These are phyloP conservation scores for Neofelis nebulosa DNA, from an alignment of 2,113 vertebrate species.

Conservation along the genomic window DNA sequence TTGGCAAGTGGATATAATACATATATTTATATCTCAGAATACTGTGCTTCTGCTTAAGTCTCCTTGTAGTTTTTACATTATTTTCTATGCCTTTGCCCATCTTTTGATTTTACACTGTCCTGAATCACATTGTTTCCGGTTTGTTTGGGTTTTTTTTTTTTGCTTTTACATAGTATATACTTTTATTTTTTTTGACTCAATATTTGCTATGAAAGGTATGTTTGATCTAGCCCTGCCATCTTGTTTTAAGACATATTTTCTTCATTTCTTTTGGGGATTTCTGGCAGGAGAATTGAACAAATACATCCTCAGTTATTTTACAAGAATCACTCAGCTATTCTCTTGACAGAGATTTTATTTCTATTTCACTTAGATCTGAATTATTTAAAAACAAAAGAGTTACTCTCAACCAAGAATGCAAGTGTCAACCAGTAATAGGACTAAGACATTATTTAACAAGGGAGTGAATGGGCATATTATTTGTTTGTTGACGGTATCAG, in stretches of 20 bases:
- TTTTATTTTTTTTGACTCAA: slow-evolving; percentile 18
- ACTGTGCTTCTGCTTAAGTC: background rate
- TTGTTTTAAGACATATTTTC: background rate
- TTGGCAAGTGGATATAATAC: background rate
- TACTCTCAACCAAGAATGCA: background rate
- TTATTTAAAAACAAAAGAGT: slow-evolving; percentile 30
- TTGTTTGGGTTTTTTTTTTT: slow-evolving; percentile 10
- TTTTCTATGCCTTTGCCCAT: background rate
- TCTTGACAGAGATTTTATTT: slow-evolving; percentile 34
- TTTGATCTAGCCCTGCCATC: background rate
- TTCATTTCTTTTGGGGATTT: background rate
- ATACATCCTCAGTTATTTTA: background rate
- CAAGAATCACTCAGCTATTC: slow-evolving; percentile 15
- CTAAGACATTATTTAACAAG: background rate
- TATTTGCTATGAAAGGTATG: background rate
- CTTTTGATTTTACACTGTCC: slow-evolving; percentile 27
- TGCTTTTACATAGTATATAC: background rate
- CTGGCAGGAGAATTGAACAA: slow-evolving; percentile 30
- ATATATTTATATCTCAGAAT: background rate
- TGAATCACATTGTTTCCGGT: background rate
- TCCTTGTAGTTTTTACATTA: background rate
- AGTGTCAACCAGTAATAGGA: background rate
- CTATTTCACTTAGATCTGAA: slow-evolving; percentile 34
- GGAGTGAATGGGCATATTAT: background rate
- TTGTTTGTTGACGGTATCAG: background rate